These are phyloP conservation scores for Sturnira hondurensis DNA, from an alignment of 2,113 vertebrate genomes.

Conservation along the genomic window DNA sequence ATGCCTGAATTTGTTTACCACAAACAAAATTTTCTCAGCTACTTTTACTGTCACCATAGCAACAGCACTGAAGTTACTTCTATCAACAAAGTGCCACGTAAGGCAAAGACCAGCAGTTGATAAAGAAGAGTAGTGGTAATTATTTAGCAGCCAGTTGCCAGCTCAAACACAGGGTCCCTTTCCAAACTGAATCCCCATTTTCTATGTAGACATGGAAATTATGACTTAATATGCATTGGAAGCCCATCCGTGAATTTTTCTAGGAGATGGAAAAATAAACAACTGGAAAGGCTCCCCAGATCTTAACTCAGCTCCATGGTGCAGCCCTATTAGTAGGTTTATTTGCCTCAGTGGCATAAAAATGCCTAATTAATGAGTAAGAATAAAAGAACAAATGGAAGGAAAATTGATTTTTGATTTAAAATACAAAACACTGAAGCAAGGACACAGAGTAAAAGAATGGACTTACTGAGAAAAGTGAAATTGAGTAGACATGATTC, in stretches of 20 bases:
- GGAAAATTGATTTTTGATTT: not conserved
- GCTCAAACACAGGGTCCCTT: conserved; percentile 40
- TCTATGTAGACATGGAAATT: conserved; percentile 37
- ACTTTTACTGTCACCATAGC: conserved; percentile 79
- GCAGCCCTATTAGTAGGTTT: conserved; percentile 22
- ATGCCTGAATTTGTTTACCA: conserved; percentile 81
- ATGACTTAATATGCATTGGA: conserved; percentile 27
- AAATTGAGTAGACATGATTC: not conserved
- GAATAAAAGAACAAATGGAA: not conserved
- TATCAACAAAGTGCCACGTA: conserved; percentile 81
- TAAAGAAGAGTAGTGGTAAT: conserved; percentile 81
- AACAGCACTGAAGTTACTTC: conserved; percentile 81
- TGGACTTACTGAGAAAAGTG: not conserved
- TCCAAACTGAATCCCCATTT: conserved; percentile 32
- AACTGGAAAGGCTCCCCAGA: conserved; percentile 42
- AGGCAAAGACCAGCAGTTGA: conserved; percentile 80
- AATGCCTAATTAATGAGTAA: not conserved
- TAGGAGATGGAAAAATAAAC: conserved; percentile 34
- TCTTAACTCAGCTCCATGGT: not conserved
- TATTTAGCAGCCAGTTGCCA: conserved; percentile 68
- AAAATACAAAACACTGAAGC: conserved; percentile 7
- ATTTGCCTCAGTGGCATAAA: conserved; percentile 3
- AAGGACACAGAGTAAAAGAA: not conserved
- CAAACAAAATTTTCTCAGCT: conserved; percentile 81
- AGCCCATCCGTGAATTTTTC: not conserved